Base-by-base conservation (phyloP, 2,888 invertebrate species). In the Harpalus rubripes region DNA sequence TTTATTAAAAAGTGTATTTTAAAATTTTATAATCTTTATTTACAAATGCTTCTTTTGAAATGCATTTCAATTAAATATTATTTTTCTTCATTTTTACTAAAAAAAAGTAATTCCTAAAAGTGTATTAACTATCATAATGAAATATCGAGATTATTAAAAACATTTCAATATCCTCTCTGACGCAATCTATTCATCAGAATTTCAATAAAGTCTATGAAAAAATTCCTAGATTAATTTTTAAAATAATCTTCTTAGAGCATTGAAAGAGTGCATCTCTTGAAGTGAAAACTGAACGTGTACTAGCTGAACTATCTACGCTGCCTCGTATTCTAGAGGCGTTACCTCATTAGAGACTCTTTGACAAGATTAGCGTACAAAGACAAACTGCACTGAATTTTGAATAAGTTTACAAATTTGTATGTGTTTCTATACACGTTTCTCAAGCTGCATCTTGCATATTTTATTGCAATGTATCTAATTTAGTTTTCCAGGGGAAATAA, bases 341-440 rank as follows among this genome's bases (percentile, higher is more conserved):
- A 81, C 44, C 81, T 81, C 81, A 81, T 81, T 63, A 81, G 15
- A 7, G 65, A 65, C 58, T 81, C 81, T 68, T 81, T 81, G 81
- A 81, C 52, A 56, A 82, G 82, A 82, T 82, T 82, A 82, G 82
- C 72, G 68, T 72, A 82, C 82, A 82, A 82, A 82, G 82, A 58
- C 52, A 15, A 72, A 56, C 44, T 65, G 39, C 65, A 72, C 82
- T 68, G 72, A 82, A 82, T 72, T 68, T 82, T 82, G 82, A 82
- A 82, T 82, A 82, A 82, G 15, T 82, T 82, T 58, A 82, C 82
- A 72, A 82, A 72, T 82, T 82, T 68, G 58, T 81, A 59, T 81
- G 44, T 65, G 72, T 82, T 82, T 82, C 72, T 72, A 82, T 58
- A 82, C 82, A 82, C 82, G 82, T 72, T 61, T 59, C 59, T 26